phyloP scores from a whole-genome alignment of 2,113 vertebrate genomes.

The Lagopus leucura region DNA sequence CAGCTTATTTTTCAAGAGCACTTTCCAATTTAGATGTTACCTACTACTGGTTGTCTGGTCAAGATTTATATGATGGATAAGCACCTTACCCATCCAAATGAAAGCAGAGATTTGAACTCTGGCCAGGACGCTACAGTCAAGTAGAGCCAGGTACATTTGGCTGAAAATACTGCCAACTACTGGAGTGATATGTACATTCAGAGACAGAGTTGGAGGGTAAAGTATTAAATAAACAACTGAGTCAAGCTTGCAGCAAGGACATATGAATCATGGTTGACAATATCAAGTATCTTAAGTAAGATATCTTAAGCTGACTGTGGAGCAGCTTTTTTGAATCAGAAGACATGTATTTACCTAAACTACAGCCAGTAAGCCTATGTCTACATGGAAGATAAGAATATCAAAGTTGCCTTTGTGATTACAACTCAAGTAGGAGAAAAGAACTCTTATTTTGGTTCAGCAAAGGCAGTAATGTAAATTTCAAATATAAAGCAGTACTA shows the following conservation, averaged over 20 bases:
- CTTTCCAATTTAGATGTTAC: neutral
- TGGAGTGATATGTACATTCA: neutral
- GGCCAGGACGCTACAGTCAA: too few species aligned
- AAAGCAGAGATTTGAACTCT: neutral
- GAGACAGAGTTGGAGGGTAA: neutral
- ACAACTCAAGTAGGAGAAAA: neutral
- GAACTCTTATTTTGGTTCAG: neutral
- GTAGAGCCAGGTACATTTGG: fast-evolving
- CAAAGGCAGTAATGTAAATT: neutral
- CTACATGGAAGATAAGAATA: neutral
- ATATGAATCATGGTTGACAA: neutral
- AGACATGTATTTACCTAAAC: neutral
- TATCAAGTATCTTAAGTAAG: neutral
- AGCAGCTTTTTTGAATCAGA: neutral
- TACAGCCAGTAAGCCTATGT: neutral
- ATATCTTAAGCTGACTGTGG: fast-evolving
- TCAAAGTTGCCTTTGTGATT: neutral
- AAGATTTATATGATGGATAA: neutral
- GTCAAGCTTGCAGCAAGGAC: neutral
- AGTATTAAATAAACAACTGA: neutral
- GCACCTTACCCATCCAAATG: neutral
- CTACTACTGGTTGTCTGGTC: neutral
- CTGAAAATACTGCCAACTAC: neutral
- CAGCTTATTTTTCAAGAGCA: neutral
- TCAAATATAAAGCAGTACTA: neutral